Evolutionary conservation across 2,888 invertebrate genomes (phyloP).

Genomic region (Euphydryas editha): DNA sequence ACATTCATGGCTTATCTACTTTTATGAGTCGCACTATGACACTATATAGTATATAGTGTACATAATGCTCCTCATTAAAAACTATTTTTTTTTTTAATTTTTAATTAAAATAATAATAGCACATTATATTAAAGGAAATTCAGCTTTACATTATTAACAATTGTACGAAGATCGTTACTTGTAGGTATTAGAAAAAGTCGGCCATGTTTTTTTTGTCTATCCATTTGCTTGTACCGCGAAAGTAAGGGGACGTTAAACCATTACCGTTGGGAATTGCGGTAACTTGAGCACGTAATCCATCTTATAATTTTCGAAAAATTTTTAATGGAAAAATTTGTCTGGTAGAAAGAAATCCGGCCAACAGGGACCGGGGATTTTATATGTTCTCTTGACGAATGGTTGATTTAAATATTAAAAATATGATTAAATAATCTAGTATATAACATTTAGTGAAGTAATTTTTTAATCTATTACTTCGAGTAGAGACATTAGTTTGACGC

Average conservation of each 20-base stretch:
- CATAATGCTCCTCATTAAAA: too few relatives aligned
- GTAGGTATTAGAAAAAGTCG: constrained; percentile 8
- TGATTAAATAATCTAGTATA: neutral
- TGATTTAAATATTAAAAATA: neutral
- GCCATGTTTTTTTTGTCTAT: constrained; percentile 35
- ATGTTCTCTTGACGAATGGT: constrained; percentile 36
- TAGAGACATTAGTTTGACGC: too few relatives aligned
- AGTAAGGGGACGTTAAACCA: constrained; percentile 64
- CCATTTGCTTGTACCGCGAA: constrained; percentile 45
- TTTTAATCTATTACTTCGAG: too few relatives aligned
- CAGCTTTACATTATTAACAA: neutral
- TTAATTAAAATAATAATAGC: too few relatives aligned
- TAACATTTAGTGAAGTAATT: neutral
- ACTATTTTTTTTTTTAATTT: too few relatives aligned
- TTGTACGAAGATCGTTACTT: neutral
- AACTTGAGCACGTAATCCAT: constrained; percentile 79
- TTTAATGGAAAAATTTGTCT: constrained; percentile 77
- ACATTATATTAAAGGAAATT: too few relatives aligned
- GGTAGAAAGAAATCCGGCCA: constrained; percentile 66
- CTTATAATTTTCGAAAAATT: constrained; percentile 72
- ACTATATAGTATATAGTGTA: too few relatives aligned
- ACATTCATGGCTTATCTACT: too few relatives aligned
- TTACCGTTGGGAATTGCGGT: constrained; percentile 64
- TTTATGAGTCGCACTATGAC: too few relatives aligned
- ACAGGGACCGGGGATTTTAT: constrained; percentile 47